Evolutionary conservation across 2,113 vertebrate genomes (phyloP).

Genomic region (Fulica atra): DNA sequence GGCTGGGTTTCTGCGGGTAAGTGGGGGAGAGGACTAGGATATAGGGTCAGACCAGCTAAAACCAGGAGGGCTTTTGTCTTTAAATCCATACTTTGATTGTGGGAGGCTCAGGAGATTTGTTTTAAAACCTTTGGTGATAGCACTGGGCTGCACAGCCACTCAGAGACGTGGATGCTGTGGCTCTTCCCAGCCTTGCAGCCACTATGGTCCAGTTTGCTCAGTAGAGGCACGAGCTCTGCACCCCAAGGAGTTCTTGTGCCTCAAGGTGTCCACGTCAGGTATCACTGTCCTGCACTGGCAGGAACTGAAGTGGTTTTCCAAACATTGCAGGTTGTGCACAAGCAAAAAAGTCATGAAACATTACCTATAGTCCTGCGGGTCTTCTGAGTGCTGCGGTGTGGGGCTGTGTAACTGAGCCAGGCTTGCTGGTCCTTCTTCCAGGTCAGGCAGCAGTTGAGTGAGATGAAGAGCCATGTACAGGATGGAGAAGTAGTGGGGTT

Average conservation of each 20-base stretch:
- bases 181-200: background rate
- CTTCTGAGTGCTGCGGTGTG: rapidly evolving
- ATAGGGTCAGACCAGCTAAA: background rate
- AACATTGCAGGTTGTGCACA: rapidly evolving
- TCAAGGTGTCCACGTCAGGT: background rate
- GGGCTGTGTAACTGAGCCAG: background rate
- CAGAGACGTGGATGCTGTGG: background rate
- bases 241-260: background rate
- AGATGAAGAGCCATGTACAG: slow-evolving; percentile 78
- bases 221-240: background rate
- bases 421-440: slow-evolving; percentile 78
- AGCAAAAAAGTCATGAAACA: background rate
- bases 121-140: background rate
- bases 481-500: slow-evolving; percentile 67
- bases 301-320: background rate
- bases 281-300: background rate
- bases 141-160: background rate
- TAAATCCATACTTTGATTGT: background rate
- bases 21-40: background rate
- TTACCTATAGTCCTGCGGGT: background rate
- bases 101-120: background rate
- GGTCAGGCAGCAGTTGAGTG: slow-evolving; percentile 87
- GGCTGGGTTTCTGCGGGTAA: background rate
- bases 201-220: background rate
- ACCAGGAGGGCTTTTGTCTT: background rate